Conservation (phyloP, 2,888 invertebrate species). For the Pycnomerus fuliginosus region DNA sequence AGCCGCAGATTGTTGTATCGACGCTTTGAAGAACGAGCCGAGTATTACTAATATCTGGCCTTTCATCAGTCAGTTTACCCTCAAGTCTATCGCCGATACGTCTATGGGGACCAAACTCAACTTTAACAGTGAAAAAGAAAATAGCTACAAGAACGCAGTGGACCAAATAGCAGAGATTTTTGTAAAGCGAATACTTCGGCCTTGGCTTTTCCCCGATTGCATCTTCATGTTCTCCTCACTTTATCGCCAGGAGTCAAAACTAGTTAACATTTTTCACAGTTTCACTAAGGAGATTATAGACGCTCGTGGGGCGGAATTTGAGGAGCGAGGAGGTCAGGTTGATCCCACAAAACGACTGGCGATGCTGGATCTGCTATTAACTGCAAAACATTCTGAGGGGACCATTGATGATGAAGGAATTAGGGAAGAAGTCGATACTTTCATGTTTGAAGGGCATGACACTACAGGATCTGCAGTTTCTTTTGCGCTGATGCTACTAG, state of each 20-base stretch:
- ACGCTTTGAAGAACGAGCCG: no score
- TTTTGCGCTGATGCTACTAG: slow-evolving; percentile 33
- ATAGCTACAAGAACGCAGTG: slow-evolving; percentile 34
- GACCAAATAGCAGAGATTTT: slow-evolving; percentile 32
- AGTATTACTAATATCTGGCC: no score
- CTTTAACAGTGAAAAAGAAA: no score
- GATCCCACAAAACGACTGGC: slow-evolving; percentile 51
- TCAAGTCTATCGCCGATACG: no score
- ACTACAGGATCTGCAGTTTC: slow-evolving; percentile 31
- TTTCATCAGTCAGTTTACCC: no score
- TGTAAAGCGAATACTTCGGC: slow-evolving; percentile 29
- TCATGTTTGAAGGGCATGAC: no score
- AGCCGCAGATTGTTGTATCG: no score
- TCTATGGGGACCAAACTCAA: no score
- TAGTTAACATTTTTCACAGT: slow-evolving; percentile 31
- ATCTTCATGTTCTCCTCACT: slow-evolving; percentile 21
- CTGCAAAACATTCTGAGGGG: slow-evolving; percentile 29
- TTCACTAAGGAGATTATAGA: slow-evolving; percentile 38
- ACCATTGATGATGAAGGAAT: slow-evolving; percentile 51
- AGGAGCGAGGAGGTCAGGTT: slow-evolving; percentile 37
- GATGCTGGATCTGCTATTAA: slow-evolving; percentile 37
- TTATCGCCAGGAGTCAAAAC: slow-evolving; percentile 24
- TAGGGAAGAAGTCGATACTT: no score
- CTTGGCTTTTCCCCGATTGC: slow-evolving; percentile 33
- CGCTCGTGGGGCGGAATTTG: slow-evolving; percentile 19